phyloP scores from a whole-genome alignment of 2,888 invertebrate genomes.

The Pyrocoelia pectoralis region DNA sequence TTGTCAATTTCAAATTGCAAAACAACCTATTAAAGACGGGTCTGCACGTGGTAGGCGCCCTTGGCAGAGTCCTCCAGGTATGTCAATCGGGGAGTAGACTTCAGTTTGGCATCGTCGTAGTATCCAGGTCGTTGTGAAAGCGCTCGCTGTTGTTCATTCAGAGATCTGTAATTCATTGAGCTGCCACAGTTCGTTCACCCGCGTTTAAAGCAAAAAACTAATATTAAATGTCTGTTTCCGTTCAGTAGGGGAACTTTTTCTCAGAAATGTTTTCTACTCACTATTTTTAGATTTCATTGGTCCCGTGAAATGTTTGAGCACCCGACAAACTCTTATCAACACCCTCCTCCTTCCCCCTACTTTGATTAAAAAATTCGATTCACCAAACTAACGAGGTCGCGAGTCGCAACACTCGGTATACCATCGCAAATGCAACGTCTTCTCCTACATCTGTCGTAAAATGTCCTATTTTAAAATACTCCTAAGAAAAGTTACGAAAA shows the following conservation, averaged over 20 bases:
- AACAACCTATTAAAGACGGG: slow-evolving; percentile 24
- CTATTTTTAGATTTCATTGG: slow-evolving; percentile 36
- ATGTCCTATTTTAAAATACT: no score
- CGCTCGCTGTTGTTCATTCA: slow-evolving; percentile 43
- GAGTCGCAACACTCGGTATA: no score
- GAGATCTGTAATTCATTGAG: slow-evolving; percentile 47
- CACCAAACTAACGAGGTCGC: neutral
- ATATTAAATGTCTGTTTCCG: slow-evolving; percentile 53
- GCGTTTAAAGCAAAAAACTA: slow-evolving; percentile 50
- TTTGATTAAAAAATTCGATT: neutral
- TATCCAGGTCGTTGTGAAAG: slow-evolving; percentile 53
- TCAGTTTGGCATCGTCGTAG: slow-evolving; percentile 51
- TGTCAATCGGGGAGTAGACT: slow-evolving; percentile 32
- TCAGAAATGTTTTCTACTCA: slow-evolving; percentile 38
- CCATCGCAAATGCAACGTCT: no score
- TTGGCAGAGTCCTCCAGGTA: slow-evolving; percentile 42
- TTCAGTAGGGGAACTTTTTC: slow-evolving; percentile 51
- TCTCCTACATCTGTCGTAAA: no score
- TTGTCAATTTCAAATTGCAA: slow-evolving; percentile 23
- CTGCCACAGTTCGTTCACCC: slow-evolving; percentile 51
- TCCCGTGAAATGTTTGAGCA: slow-evolving; percentile 20
- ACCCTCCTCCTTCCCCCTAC: neutral
- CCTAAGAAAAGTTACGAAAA: neutral
- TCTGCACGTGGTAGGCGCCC: slow-evolving; percentile 39
- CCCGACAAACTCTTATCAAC: slow-evolving; percentile 11